Evolutionary conservation across 2,888 invertebrate genomes (phyloP).

Genomic region (Cynaeus angustus): DNA sequence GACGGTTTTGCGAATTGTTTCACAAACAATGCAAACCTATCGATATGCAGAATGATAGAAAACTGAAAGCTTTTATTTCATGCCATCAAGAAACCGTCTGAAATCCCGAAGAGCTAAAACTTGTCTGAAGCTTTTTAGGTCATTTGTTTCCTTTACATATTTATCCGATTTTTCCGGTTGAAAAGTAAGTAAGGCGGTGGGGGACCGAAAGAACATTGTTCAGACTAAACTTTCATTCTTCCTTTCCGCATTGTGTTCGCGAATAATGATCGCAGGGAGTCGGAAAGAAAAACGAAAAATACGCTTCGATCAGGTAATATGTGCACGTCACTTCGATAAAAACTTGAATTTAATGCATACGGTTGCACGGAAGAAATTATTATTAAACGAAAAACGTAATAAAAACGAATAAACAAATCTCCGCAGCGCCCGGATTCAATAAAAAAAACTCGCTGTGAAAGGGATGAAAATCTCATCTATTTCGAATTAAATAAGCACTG

Average conservation of each 20-base stretch:
- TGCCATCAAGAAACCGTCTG: slow-evolving; percentile 36
- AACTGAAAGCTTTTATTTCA: slow-evolving; percentile 41
- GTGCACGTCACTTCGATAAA: slow-evolving; percentile 23
- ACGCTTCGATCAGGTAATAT: slow-evolving; percentile 34
- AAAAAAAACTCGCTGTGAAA: slow-evolving; percentile 31
- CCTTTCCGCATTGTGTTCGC: slow-evolving; percentile 35
- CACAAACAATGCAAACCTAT: slow-evolving; percentile 23
- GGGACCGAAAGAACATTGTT: slow-evolving; percentile 32
- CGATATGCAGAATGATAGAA: slow-evolving; percentile 11
- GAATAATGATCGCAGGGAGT: slow-evolving; percentile 33
- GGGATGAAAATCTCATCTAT: slow-evolving; percentile 37
- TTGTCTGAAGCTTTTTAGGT: slow-evolving; percentile 48
- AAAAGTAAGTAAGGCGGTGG: slow-evolving; percentile 39
- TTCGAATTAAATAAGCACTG: slow-evolving; percentile 43
- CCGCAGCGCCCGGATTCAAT: slow-evolving; percentile 41
- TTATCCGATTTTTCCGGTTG: slow-evolving; percentile 48
- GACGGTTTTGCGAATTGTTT: neutral
- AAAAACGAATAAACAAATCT: slow-evolving; percentile 48
- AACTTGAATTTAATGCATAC: slow-evolving; percentile 2
- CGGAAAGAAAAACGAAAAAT: slow-evolving; percentile 20
- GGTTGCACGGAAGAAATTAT: slow-evolving; percentile 33
- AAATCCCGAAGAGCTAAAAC: slow-evolving; percentile 46
- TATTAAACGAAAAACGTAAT: slow-evolving; percentile 43
- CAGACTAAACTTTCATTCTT: slow-evolving; percentile 39
- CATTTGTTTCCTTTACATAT: slow-evolving; percentile 50